Percentiles rank a stretch among this genome's conserved stretches.
These are phyloP conservation scores for Busseola fusca DNA, from an alignment of 2,888 invertebrate species.

Conservation along the genomic window DNA sequence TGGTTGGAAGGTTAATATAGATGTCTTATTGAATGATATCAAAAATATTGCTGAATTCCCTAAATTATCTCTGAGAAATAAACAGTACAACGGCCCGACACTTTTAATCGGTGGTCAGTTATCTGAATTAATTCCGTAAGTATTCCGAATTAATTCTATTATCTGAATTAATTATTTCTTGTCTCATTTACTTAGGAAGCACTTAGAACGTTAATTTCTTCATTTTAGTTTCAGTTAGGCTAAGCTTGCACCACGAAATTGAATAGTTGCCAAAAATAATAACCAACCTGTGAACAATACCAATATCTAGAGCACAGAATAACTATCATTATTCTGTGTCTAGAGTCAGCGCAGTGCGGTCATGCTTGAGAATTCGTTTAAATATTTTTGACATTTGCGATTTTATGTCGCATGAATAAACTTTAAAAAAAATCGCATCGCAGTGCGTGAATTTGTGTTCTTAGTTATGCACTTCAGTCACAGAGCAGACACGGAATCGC, in stretches of 20 bases:
- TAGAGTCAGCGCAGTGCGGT: too few species aligned
- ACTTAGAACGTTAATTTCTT: neutral
- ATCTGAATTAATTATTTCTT: conserved; percentile 91
- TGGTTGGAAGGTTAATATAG: conserved; percentile 94
- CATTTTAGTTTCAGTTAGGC: neutral
- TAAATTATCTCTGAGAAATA: conserved; percentile 62
- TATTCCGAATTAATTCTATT: too few species aligned
- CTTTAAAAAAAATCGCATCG: too few species aligned
- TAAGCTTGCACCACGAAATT: neutral
- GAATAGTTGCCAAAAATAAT: neutral
- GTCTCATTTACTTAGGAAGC: neutral
- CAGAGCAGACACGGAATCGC: neutral
- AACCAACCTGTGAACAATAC: too few species aligned
- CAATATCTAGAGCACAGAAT: too few species aligned
- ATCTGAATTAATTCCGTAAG: conserved; percentile 94
- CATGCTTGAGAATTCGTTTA: too few species aligned
- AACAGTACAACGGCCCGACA: conserved; percentile 90
- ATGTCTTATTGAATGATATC: conserved; percentile 91
- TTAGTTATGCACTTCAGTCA: neutral
- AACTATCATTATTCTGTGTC: too few species aligned
- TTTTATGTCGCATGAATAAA: too few species aligned
- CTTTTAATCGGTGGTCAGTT: conserved; percentile 95
- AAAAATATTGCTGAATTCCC: conserved; percentile 91
- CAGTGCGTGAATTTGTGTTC: neutral
- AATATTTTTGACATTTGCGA: too few species aligned